Evolutionary conservation across 2,797 vertebrate species (phyloP), one percentile per base, ranked within the genome.

Genomic region (Anguilla marmorata): DNA sequence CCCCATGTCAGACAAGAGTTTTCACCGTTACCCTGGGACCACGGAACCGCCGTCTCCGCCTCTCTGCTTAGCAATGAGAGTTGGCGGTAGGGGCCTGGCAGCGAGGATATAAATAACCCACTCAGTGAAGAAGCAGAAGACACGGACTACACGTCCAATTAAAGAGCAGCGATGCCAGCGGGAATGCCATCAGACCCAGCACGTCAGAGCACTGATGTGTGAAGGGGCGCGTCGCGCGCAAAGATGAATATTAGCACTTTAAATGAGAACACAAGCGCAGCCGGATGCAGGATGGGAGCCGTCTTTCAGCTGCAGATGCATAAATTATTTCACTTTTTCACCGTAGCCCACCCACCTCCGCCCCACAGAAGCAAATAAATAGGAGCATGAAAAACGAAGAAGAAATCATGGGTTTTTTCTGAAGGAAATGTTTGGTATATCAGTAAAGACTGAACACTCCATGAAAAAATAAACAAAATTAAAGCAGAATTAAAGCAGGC

Each of bases 201-300:
- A 87, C 33, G 82, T 89, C 63, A 74, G 82, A 66, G 85, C 85
- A 84, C 2, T 56, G 30, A 58, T 45, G 45, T 56, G 85, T 63
- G 72, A 84, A 76, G 33, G 33, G 27, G 60, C 19, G 27, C 86
- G 30, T 52, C 74, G 48, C 41, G 72, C 50, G 52, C 45, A 76
- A 48, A 85, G 85, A 88, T 72, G 50, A 79, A 82, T 37, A 82
- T 84, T 69, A 76, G 84, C 74, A 86, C 85, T 88, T 85, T 8
- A 72, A 83, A 45, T 60, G 37, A 86, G 24, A 48, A 4, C 3
- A 21, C 16, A 63, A 0, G 79, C 48, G 30, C 37, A 45, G n/a
- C 50, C 45, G 19, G 41, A 50, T 19, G 24, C 11, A 1, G 76
- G 16, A 5, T 50, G 0, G 6, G 79, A 9, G 45, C 21, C 41